Evolutionary conservation across 2,113 vertebrate species (phyloP).

Genomic region (Dromas ardeola): DNA sequence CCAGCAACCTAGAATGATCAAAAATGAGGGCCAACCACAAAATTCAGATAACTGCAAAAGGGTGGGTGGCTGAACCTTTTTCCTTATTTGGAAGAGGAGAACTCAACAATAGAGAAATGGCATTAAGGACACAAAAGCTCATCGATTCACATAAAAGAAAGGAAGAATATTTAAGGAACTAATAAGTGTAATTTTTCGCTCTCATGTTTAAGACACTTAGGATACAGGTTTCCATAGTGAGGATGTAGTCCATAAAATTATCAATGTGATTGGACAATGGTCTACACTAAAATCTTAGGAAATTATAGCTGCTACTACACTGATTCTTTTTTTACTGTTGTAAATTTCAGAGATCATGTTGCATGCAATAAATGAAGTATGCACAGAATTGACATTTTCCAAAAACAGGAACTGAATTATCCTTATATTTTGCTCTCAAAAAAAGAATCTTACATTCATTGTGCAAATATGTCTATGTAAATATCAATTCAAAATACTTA

Average conservation of each 20-base stretch:
- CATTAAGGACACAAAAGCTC: neutral
- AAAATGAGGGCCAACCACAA: neutral
- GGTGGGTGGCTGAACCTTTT: neutral
- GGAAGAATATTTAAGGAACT: neutral
- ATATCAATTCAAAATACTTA: neutral
- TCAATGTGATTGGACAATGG: rapidly evolving
- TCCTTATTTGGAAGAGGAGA: neutral
- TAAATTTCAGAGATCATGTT: neutral
- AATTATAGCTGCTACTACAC: neutral
- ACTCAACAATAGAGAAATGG: neutral
- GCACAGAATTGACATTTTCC: neutral
- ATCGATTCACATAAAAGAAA: neutral
- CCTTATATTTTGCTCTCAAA: neutral
- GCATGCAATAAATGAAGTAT: neutral
- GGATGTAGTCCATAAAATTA: neutral
- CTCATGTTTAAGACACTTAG: neutral
- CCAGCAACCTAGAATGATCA: neutral
- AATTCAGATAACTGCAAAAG: neutral
- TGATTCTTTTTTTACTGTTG: neutral
- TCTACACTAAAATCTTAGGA: neutral
- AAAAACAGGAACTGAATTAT: neutral
- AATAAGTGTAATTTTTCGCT: neutral
- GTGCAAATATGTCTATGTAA: neutral
- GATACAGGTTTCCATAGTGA: neutral
- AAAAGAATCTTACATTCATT: neutral